Percentiles rank a stretch among this genome's conserved stretches.
phyloP scores from a whole-genome alignment of 2,888 invertebrate genomes.

The Molorchus minor region DNA sequence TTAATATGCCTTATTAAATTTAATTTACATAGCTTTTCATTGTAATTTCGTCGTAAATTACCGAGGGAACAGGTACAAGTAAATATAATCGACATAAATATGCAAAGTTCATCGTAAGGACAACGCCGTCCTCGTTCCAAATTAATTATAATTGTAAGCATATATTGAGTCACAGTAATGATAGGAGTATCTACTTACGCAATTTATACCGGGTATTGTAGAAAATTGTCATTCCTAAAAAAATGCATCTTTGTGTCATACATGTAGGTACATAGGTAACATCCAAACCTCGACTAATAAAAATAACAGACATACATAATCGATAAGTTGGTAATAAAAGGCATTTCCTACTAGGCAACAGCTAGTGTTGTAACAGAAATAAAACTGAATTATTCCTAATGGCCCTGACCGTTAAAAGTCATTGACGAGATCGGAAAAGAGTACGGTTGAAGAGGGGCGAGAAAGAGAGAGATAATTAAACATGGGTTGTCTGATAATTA shows the following conservation, averaged over 20 bases:
- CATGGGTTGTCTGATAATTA: constrained; percentile 3
- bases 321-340: constrained; percentile 27
- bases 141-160: constrained; percentile 14
- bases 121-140: constrained; percentile 18
- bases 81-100: constrained; percentile 1
- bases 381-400: constrained; percentile 27
- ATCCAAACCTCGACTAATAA: no score
- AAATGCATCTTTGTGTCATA: no score
- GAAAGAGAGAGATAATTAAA: constrained; percentile 18
- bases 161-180: no score
- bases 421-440: constrained; percentile 9
- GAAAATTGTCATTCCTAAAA: no score
- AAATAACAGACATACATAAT: constrained; percentile 26
- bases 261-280: no score
- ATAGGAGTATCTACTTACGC: no score
- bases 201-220: no score
- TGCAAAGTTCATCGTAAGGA: neutral
- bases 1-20: constrained; percentile 17
- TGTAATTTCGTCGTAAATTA: constrained; percentile 7
- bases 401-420: constrained; percentile 30
- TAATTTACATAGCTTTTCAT: constrained; percentile 21
- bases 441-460: constrained; percentile 3
- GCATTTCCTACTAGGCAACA: constrained; percentile 9
- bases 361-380: constrained; percentile 27
- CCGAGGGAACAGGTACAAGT: neutral